Evolutionary conservation across 2,888 invertebrate genomes (phyloP).

Genomic region (Pycnomerus fuliginosus): DNA sequence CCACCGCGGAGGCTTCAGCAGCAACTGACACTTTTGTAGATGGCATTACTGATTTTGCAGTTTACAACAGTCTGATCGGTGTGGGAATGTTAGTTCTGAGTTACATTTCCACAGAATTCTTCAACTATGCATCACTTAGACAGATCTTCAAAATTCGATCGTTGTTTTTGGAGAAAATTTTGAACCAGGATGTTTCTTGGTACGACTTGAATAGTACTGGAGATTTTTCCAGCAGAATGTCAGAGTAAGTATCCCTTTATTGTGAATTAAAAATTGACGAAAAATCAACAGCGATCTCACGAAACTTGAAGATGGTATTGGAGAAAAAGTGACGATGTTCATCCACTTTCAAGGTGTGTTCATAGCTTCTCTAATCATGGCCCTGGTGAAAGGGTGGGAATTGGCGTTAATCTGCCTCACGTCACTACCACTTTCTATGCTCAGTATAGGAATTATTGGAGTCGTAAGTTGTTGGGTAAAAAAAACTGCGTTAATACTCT

Average conservation of each 20-base stretch:
- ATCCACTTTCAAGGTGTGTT: slow-evolving; percentile 69
- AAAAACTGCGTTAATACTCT: no score
- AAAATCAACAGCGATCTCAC: slow-evolving; percentile 63
- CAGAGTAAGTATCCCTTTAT: slow-evolving; percentile 65
- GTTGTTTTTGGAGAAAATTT: slow-evolving; percentile 64
- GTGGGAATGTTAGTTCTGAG: slow-evolving; percentile 60
- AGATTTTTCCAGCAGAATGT: slow-evolving; percentile 72
- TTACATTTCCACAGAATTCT: slow-evolving; percentile 65
- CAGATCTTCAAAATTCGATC: slow-evolving; percentile 68
- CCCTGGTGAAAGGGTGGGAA: slow-evolving; percentile 78
- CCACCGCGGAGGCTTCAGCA: slow-evolving; percentile 32
- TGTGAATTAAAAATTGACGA: no score
- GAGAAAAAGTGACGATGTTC: slow-evolving; percentile 78
- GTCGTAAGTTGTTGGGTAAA: no score
- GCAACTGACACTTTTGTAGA: slow-evolving; percentile 52
- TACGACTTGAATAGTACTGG: slow-evolving; percentile 72
- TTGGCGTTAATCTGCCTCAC: slow-evolving; percentile 62
- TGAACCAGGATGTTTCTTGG: slow-evolving; percentile 75
- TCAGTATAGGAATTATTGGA: slow-evolving; percentile 24
- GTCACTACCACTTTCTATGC: slow-evolving; percentile 26
- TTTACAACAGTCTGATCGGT: slow-evolving; percentile 65
- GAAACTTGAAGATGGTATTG: slow-evolving; percentile 80
- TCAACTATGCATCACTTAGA: slow-evolving; percentile 70
- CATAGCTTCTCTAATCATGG: slow-evolving; percentile 68
- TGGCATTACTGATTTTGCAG: slow-evolving; percentile 59